These are phyloP conservation scores for Pavo muticus DNA, from an alignment of 2,113 vertebrate genomes.

Conservation along the genomic window DNA sequence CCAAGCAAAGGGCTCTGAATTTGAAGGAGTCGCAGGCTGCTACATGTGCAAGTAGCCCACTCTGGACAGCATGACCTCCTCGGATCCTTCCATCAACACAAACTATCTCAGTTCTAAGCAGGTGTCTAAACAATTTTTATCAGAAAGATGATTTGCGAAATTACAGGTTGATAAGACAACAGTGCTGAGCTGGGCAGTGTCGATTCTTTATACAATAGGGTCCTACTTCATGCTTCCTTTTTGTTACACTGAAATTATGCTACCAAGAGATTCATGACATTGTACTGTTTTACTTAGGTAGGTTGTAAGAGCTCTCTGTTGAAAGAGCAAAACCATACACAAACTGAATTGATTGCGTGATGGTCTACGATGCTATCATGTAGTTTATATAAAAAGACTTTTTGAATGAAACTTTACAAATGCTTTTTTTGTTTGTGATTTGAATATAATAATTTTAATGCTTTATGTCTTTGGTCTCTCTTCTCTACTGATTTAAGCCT, in stretches of 20 bases:
- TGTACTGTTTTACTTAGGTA: neutral
- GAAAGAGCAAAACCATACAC: neutral
- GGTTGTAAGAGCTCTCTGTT: neutral
- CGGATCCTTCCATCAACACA: neutral
- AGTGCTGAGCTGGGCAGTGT: neutral
- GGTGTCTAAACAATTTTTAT: neutral
- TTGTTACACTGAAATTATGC: neutral
- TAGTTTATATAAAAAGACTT: neutral
- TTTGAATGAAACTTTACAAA: neutral
- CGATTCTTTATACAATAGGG: neutral
- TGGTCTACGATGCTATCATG: neutral
- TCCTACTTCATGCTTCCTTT: neutral
- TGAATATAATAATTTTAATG: neutral
- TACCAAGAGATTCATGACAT: neutral
- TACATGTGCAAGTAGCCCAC: accelerated
- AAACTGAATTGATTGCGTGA: accelerated
- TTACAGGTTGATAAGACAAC: neutral
- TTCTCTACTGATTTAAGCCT: conserved; percentile 62
- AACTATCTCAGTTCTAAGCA: neutral
- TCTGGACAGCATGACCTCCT: neutral
- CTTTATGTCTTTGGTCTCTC: neutral
- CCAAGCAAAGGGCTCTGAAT: accelerated
- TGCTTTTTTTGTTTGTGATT: neutral
- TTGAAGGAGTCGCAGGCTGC: accelerated
- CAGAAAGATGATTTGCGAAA: neutral